Percentiles rank a stretch among this genome's conserved stretches.
Conservation (phyloP, 37 sponge, comb jelly and placozoan genomes). For the Diacarnus erythraeanus region DNA sequence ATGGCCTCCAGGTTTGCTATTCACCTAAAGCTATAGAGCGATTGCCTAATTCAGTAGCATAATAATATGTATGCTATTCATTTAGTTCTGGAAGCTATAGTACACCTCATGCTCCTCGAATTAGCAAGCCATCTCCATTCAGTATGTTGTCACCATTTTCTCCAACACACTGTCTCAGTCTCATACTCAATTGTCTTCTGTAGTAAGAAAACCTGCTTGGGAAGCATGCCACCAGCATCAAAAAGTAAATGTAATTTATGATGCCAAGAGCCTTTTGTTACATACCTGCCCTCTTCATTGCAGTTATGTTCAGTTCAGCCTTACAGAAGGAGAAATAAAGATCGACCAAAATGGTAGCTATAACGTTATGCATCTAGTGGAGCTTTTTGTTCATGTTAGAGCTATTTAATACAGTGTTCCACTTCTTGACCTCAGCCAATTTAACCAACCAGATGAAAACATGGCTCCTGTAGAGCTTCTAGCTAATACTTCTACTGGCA, state of each 20-base stretch:
- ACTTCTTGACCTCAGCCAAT: constrained; percentile 33
- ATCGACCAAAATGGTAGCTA: neutral
- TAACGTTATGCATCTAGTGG: neutral
- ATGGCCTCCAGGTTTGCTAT: too few species aligned
- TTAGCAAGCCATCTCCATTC: neutral
- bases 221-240: neutral
- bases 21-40: too few species aligned
- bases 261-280: too few species aligned
- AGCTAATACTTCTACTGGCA: neutral
- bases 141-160: neutral
- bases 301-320: neutral
- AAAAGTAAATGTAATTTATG: neutral
- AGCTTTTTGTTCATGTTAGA: neutral
- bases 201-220: neutral
- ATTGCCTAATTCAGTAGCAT: too few species aligned
- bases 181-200: neutral
- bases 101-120: neutral
- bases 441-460: constrained; percentile 51
- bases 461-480: constrained; percentile 21
- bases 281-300: too few species aligned
- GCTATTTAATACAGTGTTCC: neutral
- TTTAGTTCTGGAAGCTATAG: too few species aligned
- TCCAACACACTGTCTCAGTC: neutral
- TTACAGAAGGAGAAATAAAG: neutral
- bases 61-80: too few species aligned